phyloP scores from a whole-genome alignment of 1,140 invertebrate genomes.

The Harlomillsia oculata region DNA sequence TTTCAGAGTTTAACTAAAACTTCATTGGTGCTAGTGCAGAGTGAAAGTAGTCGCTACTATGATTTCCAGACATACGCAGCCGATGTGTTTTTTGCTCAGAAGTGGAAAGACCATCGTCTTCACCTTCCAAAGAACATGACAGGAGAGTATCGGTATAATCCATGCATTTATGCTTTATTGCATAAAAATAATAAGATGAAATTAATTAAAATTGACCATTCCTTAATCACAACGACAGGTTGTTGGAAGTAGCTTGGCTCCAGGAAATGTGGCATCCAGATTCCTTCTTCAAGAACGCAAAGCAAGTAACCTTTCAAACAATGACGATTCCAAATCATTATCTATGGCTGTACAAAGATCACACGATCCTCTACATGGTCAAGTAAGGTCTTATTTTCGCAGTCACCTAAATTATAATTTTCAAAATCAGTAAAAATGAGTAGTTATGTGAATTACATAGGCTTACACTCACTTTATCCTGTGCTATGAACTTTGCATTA shows the following conservation, averaged over 20 bases:
- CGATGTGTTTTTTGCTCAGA: conserved; percentile 42
- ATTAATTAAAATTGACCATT: neutral
- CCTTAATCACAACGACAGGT: conserved; percentile 41
- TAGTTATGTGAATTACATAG: conserved; percentile 38
- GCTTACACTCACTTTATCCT: conserved; percentile 68
- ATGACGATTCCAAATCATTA: conserved; percentile 91
- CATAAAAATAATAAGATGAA: neutral
- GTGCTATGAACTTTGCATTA: conserved; percentile 83
- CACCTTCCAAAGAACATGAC: conserved; percentile 81
- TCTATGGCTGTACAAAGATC: conserved; percentile 77
- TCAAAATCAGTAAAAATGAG: too few relatives aligned
- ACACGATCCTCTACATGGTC: conserved; percentile 64
- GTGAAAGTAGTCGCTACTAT: neutral
- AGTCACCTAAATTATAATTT: conserved; percentile 10
- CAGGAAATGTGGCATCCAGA: conserved; percentile 82
- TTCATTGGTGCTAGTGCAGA: neutral
- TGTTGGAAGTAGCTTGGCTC: conserved; percentile 76
- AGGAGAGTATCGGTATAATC: conserved; percentile 62
- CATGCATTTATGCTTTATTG: neutral
- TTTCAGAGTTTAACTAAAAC: conserved; percentile 22
- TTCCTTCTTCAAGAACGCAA: conserved; percentile 51
- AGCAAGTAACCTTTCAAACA: conserved; percentile 82
- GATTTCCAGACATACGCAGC: conserved; percentile 40
- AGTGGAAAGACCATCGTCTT: conserved; percentile 40
- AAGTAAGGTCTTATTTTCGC: conserved; percentile 37